phyloP scores from a whole-genome alignment of 2,113 vertebrate species.

The Apistogramma diplotaenia region DNA sequence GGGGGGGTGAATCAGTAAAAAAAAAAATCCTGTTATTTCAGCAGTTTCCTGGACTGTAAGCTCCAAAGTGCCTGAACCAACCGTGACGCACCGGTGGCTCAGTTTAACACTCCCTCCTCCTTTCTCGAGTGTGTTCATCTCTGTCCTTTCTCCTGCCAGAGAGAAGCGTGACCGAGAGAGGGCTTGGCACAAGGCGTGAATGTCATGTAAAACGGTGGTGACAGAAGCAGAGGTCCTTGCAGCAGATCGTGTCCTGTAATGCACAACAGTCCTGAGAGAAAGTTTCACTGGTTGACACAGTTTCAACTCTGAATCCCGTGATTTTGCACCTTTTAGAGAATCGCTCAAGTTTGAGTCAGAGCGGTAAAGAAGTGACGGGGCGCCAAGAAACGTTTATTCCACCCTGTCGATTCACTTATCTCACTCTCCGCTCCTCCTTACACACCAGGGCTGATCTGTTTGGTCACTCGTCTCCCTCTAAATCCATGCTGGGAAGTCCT shows the following conservation, averaged over 20 bases:
- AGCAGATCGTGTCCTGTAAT: conserved; percentile 20
- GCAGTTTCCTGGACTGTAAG: not conserved
- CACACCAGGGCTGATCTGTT: not conserved
- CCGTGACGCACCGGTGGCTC: not conserved
- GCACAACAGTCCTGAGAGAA: conserved; percentile 49
- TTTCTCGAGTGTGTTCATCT: not conserved
- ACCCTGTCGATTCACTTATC: not conserved
- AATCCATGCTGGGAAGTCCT: not conserved
- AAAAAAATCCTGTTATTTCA: not conserved
- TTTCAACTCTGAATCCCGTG: not conserved
- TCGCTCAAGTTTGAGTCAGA: not conserved
- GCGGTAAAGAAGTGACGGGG: not conserved
- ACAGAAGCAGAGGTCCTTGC: not conserved
- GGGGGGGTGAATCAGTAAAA: not conserved
- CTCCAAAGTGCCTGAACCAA: not conserved
- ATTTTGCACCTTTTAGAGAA: conserved; percentile 1
- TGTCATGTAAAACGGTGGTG: conserved; percentile 17
- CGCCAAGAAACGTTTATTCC: not conserved
- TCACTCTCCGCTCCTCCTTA: not conserved
- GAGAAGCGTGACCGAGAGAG: not conserved
- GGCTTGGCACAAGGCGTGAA: not conserved
- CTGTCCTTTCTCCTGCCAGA: not conserved
- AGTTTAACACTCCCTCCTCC: not conserved
- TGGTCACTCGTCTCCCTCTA: not conserved
- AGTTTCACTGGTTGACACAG: not conserved